A percentile compares a stretch with the other conserved stretches of the same genome.
phyloP scores from a whole-genome alignment of 2,113 vertebrate genomes.

The Peromyscus maniculatus region DNA sequence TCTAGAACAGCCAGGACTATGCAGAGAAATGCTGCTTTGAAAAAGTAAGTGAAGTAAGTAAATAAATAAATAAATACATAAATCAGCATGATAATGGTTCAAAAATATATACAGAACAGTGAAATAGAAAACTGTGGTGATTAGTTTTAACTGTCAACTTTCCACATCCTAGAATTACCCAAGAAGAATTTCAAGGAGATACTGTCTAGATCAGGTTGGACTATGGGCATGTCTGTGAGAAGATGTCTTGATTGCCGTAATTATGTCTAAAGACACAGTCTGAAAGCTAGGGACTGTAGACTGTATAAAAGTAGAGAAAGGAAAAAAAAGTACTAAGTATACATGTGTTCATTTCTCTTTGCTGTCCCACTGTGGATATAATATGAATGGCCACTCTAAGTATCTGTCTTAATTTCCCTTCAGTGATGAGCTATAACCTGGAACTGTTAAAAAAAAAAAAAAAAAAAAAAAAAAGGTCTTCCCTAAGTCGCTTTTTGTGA shows the following conservation, averaged over 20 bases:
- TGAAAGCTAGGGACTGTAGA: background rate
- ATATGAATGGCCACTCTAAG: background rate
- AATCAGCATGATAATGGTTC: background rate
- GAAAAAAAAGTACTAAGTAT: background rate
- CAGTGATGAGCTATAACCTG: background rate
- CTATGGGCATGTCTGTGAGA: background rate
- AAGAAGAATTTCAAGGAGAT: background rate
- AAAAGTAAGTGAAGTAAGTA: too few relatives aligned
- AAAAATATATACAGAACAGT: background rate
- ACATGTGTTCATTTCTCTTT: background rate
- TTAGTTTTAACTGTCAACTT: background rate
- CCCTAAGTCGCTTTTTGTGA: background rate
- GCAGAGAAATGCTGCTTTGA: too few relatives aligned
- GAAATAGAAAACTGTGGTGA: background rate
- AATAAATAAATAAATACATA: background rate
- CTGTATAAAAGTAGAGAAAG: background rate
- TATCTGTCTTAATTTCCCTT: background rate
- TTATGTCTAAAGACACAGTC: background rate
- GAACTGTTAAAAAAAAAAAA: background rate
- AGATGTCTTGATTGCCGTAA: background rate
- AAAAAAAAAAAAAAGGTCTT: too few relatives aligned
- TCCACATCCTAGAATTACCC: background rate
- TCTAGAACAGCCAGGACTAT: too few relatives aligned
- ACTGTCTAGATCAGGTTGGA: background rate
- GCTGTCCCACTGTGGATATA: background rate